These are phyloP conservation scores for Onychomys torridus DNA, from an alignment of 2,797 vertebrate species.

Conservation along the genomic window DNA sequence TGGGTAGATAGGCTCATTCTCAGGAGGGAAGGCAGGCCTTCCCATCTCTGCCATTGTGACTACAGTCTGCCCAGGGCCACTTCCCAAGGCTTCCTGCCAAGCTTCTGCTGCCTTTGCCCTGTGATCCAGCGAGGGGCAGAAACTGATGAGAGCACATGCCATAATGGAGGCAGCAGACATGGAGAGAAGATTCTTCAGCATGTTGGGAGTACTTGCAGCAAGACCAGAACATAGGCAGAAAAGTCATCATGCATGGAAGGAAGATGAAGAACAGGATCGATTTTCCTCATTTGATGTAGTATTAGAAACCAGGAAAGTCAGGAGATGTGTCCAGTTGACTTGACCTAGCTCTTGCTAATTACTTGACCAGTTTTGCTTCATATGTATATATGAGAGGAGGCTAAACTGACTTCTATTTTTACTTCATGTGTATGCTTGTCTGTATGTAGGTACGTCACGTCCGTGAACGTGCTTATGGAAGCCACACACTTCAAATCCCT, in stretches of 20 bases:
- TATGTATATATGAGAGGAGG: neutral
- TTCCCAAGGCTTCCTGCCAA: neutral
- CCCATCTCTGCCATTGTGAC: neutral
- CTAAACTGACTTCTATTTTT: neutral
- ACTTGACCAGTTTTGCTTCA: neutral
- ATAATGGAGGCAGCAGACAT: neutral
- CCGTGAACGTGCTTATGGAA: neutral
- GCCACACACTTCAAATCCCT: neutral
- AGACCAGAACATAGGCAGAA: neutral
- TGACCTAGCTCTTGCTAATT: neutral
- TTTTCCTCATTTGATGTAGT: neutral
- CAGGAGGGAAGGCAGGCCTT: neutral
- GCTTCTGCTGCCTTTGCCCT: neutral
- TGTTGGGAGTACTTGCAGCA: neutral
- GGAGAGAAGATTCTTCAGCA: neutral
- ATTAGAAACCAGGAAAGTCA: neutral
- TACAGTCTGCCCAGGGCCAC: neutral
- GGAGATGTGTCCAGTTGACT: neutral
- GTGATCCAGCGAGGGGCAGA: neutral
- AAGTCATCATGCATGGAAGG: neutral
- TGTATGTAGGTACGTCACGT: neutral
- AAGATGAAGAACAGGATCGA: neutral
- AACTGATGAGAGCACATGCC: neutral
- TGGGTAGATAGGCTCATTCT: neutral
- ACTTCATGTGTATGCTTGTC: neutral